Evolutionary conservation across 2,888 invertebrate species (phyloP).

Genomic region (Leptinotarsa juncta): DNA sequence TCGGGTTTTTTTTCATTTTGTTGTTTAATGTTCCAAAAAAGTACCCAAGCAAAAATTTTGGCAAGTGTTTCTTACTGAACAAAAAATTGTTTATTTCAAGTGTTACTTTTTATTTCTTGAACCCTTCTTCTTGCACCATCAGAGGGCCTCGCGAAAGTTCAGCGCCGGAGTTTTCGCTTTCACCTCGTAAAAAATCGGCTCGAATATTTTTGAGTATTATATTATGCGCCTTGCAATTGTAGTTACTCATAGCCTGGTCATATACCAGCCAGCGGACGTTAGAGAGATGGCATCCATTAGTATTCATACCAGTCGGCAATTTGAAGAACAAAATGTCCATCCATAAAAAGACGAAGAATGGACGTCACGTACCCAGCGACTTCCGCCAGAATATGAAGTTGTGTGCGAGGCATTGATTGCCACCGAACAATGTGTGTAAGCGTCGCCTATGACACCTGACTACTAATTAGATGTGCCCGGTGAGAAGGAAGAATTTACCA

Average conservation of each 20-base stretch:
- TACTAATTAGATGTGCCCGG: slow-evolving; percentile 38
- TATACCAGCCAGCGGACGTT: slow-evolving; percentile 10
- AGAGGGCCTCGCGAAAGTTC: neutral
- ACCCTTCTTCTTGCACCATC: too few relatives aligned
- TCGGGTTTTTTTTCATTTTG: too few relatives aligned
- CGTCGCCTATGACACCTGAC: slow-evolving; percentile 40
- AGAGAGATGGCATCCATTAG: slow-evolving; percentile 52
- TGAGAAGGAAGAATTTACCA: slow-evolving; percentile 22
- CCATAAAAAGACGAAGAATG: slow-evolving; percentile 60
- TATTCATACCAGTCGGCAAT: slow-evolving; percentile 58
- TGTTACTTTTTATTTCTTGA: too few relatives aligned
- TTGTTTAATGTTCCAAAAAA: too few relatives aligned
- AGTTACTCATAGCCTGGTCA: neutral
- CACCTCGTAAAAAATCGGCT: too few relatives aligned
- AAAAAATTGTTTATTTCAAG: too few relatives aligned
- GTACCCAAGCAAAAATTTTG: too few relatives aligned
- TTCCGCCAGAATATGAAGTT: slow-evolving; percentile 64
- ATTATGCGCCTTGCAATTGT: neutral
- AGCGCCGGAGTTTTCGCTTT: too few relatives aligned
- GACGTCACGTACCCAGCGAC: slow-evolving; percentile 61
- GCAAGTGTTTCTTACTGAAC: too few relatives aligned
- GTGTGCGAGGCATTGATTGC: slow-evolving; percentile 63
- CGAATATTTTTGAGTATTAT: neutral
- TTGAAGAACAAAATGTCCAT: slow-evolving; percentile 55
- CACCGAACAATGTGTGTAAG: slow-evolving; percentile 55